Evolutionary conservation across 2,113 vertebrate genomes (phyloP), one percentile per base, ranked within the genome.

Genomic region (Rhegmatorhina hoffmannsi): DNA sequence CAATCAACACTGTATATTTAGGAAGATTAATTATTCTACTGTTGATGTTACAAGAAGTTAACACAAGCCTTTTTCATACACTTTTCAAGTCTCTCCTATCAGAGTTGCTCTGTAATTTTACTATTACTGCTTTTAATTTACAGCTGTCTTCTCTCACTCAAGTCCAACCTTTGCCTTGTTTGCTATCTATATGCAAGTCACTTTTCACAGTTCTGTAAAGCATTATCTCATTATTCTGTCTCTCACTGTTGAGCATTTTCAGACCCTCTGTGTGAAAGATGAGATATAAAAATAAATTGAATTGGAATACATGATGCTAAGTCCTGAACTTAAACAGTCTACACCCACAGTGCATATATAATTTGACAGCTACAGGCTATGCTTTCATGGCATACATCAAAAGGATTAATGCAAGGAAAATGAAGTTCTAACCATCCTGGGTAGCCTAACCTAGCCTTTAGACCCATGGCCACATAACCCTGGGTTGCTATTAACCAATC

Each of bases 271-370:
- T 72, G 83, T 89, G 95, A 94, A 95, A 87, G 88, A 96, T 81
- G 88, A 96, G 90, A 93, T 82, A 93, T 72, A 97, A 96, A 95
- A 97, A 96, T 94, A 96, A 96, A 96, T 96, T 90, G 90, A 92
- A 84, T 82, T 87, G 73, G 83, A 95, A 94, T 89, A 93, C 92
- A 89, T 20, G 83, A 90, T 93, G 80, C 86, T 84, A 68, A 89
- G 72, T 62, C 92, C 90, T 94, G 90, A 95, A 95, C 92, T 90
- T 79, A 94, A 92, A 77, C 91, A 84, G 90, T 75, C 86, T 79
- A 92, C 68, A 25, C 77, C 87, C 69, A 68, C 83, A 69, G 66
- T 55, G 90, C 90, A 89, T 92, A 68, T 87, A 69, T 89, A 93
- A 96, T 94, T 92, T 92, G 95, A 94, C 94, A 93, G 86, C 88